Conservation (phyloP, 1,140 invertebrate species). For the Eueides isabella region DNA sequence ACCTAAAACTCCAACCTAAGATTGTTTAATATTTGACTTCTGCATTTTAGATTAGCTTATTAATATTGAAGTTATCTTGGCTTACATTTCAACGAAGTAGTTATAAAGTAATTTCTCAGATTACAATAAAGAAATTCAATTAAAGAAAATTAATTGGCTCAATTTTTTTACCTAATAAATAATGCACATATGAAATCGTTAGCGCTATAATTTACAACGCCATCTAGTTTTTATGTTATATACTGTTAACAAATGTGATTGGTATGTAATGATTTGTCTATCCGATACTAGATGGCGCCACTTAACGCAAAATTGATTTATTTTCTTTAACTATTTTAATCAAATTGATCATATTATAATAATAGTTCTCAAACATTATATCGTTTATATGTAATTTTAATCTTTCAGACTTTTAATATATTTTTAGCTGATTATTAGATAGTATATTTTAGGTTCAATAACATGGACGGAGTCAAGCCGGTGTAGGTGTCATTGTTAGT, state of each 20-base stretch:
- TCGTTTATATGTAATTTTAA: neutral
- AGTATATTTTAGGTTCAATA: conserved; percentile 16
- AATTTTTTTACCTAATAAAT: neutral
- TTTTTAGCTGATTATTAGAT: neutral
- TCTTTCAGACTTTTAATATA: neutral
- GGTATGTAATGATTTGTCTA: conserved; percentile 27
- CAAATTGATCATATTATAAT: neutral
- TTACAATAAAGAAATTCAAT: neutral
- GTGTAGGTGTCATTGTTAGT: conserved; percentile 64
- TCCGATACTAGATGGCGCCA: conserved; percentile 29
- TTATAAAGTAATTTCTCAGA: neutral
- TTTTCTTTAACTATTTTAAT: neutral
- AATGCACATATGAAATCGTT: neutral
- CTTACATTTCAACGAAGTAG: neutral
- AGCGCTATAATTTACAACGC: conserved; percentile 15
- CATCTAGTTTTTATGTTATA: conserved; percentile 17
- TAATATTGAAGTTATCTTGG: neutral
- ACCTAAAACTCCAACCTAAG: too few species aligned
- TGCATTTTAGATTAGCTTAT: neutral
- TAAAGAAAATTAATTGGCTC: neutral
- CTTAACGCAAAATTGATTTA: neutral
- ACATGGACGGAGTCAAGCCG: conserved; percentile 18
- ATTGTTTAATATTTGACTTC: too few species aligned
- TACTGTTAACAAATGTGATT: neutral
- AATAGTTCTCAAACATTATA: neutral